Conservation (phyloP, 2,797 vertebrate genomes). For the Heteromormyrus szaboi region DNA sequence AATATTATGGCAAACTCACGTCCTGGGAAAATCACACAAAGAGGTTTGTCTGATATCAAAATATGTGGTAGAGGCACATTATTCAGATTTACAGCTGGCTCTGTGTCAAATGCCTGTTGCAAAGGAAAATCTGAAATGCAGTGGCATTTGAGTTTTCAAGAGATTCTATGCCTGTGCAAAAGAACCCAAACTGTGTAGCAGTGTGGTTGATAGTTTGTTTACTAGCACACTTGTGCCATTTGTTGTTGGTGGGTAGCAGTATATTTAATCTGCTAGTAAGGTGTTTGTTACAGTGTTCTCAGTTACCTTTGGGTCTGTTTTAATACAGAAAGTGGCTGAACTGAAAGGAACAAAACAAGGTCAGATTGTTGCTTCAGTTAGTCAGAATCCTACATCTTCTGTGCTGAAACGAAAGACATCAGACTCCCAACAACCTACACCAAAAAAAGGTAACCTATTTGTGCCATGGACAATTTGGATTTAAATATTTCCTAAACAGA, state of each 20-base stretch:
- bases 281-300: background rate
- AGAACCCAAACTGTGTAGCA: background rate
- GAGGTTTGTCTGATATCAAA: conserved; percentile 50
- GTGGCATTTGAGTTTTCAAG: background rate
- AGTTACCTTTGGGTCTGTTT: background rate
- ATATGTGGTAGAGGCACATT: background rate
- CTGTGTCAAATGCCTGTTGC: background rate
- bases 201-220: background rate
- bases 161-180: background rate
- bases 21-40: conserved; percentile 84
- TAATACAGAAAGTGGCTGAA: conserved; percentile 57
- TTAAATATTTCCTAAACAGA: background rate
- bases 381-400: conserved; percentile 36
- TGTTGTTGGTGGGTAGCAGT: background rate
- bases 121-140: background rate
- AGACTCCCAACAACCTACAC: conserved; percentile 43
- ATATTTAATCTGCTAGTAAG: background rate
- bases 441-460: conserved; percentile 56
- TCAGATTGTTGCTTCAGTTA: conserved; percentile 12
- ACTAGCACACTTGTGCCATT: background rate
- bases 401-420: conserved; percentile 65
- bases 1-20: conserved; percentile 84
- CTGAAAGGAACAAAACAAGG: conserved; percentile 60
- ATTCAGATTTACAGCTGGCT: background rate
- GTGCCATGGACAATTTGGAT: background rate